phyloP scores from a whole-genome alignment of 2,888 invertebrate species.

The Athalia rosae region DNA sequence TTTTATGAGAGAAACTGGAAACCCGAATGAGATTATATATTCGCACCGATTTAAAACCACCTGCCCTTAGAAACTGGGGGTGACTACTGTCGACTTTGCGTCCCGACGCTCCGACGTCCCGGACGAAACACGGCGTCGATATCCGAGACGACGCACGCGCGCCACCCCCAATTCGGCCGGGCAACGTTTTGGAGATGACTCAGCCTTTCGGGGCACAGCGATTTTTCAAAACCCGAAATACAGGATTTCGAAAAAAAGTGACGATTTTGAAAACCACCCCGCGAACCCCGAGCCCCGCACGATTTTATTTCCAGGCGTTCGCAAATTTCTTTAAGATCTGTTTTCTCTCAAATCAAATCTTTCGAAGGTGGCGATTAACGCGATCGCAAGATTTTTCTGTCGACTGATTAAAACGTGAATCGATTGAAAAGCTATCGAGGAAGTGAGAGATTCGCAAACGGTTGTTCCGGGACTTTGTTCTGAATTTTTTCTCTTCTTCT shows the following conservation, averaged over 20 bases:
- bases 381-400: no score
- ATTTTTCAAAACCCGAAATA: conserved; percentile 31
- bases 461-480: no score
- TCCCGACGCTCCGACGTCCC: conserved; percentile 63
- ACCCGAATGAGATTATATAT: neutral
- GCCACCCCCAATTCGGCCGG: conserved; percentile 63
- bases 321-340: no score
- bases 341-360: no score
- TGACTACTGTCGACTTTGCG: conserved; percentile 65
- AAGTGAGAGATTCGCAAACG: no score
- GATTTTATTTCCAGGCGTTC: no score
- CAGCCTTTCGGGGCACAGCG: conserved; percentile 39
- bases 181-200: conserved; percentile 53
- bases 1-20: no score
- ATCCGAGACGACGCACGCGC: conserved; percentile 69
- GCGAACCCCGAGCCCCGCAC: neutral
- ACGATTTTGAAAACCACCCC: neutral
- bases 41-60: conserved; percentile 49
- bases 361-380: no score
- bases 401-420: no score
- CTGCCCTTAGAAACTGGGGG: conserved; percentile 68
- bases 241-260: conserved; percentile 12
- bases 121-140: conserved; percentile 64
- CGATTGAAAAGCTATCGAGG: no score
- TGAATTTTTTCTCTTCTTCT: no score